Evolutionary conservation across 2,113 vertebrate genomes (phyloP).

Genomic region (Mirounga angustirostris): DNA sequence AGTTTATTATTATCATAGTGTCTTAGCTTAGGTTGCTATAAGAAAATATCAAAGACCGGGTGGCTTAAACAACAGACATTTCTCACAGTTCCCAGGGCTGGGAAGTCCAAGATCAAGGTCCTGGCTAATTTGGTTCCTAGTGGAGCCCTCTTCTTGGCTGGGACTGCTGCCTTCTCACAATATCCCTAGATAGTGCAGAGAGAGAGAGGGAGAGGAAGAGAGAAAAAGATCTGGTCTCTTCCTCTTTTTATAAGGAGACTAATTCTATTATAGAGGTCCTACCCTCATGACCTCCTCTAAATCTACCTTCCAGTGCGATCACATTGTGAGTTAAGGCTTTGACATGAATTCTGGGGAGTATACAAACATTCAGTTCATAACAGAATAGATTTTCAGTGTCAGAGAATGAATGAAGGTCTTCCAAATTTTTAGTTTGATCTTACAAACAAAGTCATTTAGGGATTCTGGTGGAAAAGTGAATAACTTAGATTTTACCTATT

Average conservation of each 20-base stretch:
- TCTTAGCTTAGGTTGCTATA: not conserved
- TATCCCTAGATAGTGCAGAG: not conserved
- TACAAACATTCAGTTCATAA: not conserved
- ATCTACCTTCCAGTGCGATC: not conserved
- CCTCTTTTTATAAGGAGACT: not conserved
- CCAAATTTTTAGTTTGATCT: not conserved
- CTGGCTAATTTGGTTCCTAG: no score
- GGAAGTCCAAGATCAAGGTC: not conserved
- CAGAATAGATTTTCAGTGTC: not conserved
- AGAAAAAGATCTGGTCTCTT: not conserved
- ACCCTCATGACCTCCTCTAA: not conserved
- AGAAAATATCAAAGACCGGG: not conserved
- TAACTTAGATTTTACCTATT: not conserved
- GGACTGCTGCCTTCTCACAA: not conserved
- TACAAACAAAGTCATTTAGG: not conserved
- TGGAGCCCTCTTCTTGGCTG: not conserved
- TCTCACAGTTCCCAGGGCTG: not conserved
- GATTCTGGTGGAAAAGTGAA: not conserved
- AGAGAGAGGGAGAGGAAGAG: not conserved
- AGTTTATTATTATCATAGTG: not conserved
- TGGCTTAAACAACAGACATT: not conserved
- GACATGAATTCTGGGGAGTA: not conserved
- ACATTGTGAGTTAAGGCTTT: not conserved
- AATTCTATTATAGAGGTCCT: not conserved
- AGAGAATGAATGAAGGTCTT: not conserved